phyloP scores from a whole-genome alignment of 2,888 invertebrate species.

The Drosophila vallismaia region DNA sequence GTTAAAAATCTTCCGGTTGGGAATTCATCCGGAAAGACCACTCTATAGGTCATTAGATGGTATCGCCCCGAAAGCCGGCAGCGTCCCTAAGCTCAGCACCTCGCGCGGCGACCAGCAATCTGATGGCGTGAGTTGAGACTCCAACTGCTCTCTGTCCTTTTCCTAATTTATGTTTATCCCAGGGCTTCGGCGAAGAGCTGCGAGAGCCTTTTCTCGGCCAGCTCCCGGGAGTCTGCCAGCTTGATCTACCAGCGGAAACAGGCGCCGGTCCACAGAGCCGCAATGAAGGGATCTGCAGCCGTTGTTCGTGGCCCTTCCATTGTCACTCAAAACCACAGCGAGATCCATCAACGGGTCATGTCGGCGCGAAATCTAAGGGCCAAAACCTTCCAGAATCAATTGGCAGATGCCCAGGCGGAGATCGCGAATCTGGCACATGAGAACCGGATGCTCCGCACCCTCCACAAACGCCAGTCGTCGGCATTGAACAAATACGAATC shows the following conservation, averaged over 20 bases:
- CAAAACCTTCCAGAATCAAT: conserved; percentile 91
- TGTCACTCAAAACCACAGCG: conserved; percentile 79
- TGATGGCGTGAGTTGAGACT: conserved; percentile 77
- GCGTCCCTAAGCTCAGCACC: conserved; percentile 70
- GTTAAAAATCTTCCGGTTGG: conserved; percentile 3
- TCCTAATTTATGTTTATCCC: not conserved
- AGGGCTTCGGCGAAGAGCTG: conserved; percentile 83
- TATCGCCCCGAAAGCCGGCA: conserved; percentile 82
- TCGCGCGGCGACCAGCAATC: conserved; percentile 49
- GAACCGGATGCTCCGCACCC: conserved; percentile 89
- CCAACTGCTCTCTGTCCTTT: not conserved
- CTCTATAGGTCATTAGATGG: conserved; percentile 61
- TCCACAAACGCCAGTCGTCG: conserved; percentile 92
- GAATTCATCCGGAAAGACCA: not conserved
- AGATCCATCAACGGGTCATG: conserved; percentile 87
- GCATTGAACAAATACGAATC: conserved; percentile 91
- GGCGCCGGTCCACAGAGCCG: conserved; percentile 29
- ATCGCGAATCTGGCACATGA: conserved; percentile 89
- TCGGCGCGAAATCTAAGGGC: conserved; percentile 91
- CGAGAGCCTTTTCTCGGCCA: conserved; percentile 83
- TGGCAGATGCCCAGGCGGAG: conserved; percentile 91
- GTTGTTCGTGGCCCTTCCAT: conserved; percentile 72
- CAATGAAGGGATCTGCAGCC: conserved; percentile 40
- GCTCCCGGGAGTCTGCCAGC: conserved; percentile 82
- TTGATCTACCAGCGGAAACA: conserved; percentile 76